These are phyloP conservation scores for Rousettus madagascariensis DNA, from an alignment of 2,797 vertebrate genomes.

Conservation along the genomic window DNA sequence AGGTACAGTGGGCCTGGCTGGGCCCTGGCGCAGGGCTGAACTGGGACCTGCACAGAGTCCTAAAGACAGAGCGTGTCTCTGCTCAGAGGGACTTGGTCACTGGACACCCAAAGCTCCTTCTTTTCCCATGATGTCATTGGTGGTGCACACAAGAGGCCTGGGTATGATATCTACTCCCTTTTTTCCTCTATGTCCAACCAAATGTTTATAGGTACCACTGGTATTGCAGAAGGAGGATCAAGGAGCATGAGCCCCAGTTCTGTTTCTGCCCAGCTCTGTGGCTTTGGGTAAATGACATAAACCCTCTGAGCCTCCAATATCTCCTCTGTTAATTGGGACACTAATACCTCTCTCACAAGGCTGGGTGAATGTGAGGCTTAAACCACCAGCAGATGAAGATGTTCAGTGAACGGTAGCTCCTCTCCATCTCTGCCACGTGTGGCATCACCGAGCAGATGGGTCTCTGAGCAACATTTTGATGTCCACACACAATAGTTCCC, in stretches of 20 bases:
- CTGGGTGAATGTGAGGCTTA: not conserved
- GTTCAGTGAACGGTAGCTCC: not conserved
- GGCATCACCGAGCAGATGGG: not conserved
- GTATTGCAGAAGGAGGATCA: not conserved
- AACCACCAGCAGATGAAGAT: not conserved
- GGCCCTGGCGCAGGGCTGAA: not conserved
- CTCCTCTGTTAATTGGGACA: not conserved
- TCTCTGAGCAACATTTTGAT: not conserved
- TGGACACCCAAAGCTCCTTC: not conserved
- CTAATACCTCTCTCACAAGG: not conserved
- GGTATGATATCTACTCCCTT: not conserved
- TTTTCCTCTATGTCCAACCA: not conserved
- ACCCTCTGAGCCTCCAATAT: not conserved
- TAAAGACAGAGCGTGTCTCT: not conserved
- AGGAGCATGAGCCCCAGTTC: not conserved
- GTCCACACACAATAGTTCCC: not conserved
- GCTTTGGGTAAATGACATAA: not conserved
- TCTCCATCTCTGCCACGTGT: not conserved
- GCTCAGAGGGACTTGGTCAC: not conserved
- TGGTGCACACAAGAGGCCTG: not conserved
- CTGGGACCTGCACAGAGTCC: not conserved
- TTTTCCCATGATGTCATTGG: not conserved
- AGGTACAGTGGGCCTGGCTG: not conserved
- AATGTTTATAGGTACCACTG: not conserved
- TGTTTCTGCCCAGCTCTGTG: not conserved